Conservation (phyloP, 2,113 vertebrate species). For the Sylvia atricapilla region DNA sequence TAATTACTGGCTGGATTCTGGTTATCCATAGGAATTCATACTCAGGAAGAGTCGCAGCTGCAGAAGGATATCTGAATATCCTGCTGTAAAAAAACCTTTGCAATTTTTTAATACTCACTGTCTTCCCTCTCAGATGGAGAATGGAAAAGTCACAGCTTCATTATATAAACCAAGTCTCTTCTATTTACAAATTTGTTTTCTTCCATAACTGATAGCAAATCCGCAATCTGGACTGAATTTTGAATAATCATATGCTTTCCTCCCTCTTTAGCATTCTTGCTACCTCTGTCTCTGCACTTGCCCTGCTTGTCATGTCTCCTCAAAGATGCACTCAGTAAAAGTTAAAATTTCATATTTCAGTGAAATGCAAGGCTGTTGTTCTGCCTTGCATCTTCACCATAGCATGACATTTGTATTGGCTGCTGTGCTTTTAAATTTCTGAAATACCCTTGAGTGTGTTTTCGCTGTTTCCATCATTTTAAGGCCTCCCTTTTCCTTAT, state of each 20-base stretch:
- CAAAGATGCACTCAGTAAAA: background rate
- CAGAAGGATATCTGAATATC: background rate
- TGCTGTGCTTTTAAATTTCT: constrained; percentile 2
- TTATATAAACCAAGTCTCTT: background rate
- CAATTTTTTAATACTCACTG: background rate
- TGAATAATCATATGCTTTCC: background rate
- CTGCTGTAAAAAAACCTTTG: background rate
- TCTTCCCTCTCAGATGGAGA: background rate
- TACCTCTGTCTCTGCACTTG: background rate
- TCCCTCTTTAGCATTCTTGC: background rate
- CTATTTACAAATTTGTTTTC: background rate
- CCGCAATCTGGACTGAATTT: background rate
- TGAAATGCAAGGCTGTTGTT: background rate
- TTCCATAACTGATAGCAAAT: background rate
- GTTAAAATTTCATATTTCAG: background rate
- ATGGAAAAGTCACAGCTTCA: background rate
- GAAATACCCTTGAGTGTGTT: background rate
- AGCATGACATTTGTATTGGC: background rate
- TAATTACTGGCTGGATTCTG: background rate
- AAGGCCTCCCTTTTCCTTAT: constrained; percentile 13
- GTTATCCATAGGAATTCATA: background rate
- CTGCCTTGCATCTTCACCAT: background rate
- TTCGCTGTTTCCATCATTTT: constrained; percentile 19
- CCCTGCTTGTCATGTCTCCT: background rate
- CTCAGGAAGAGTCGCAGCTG: background rate